Percentiles rank a stretch among this genome's conserved stretches.
Conservation (phyloP, 2,888 invertebrate species). For the Lasioglossum figueresi region DNA sequence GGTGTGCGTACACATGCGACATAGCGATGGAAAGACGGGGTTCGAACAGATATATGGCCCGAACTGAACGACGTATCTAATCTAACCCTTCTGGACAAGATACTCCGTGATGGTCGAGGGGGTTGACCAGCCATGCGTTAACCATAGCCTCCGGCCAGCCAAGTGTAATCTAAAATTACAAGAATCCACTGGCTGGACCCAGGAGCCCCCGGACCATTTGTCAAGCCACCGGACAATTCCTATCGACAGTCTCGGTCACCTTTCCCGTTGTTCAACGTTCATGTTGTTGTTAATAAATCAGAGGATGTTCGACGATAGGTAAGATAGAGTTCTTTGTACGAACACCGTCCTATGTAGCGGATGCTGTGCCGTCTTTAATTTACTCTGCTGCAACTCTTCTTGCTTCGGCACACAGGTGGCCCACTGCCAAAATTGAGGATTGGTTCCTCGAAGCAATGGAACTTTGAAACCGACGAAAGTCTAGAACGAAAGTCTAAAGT, state of each 20-base stretch:
- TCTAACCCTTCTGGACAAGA: conserved; percentile 83
- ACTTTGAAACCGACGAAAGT: not conserved
- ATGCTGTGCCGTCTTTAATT: not conserved
- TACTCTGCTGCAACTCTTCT: not conserved
- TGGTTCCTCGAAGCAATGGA: not conserved
- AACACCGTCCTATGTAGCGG: not conserved
- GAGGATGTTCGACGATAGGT: not conserved
- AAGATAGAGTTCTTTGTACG: not conserved
- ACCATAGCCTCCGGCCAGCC: conserved; percentile 63
- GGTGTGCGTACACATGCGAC: conserved; percentile 58
- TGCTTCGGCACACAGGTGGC: not conserved
- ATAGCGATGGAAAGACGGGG: conserved; percentile 78
- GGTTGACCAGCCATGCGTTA: conserved; percentile 70
- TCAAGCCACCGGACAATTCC: conserved; percentile 65
- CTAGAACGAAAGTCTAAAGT: too few species aligned
- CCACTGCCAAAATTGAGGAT: not conserved
- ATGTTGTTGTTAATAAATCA: conserved; percentile 21
- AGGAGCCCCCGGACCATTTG: conserved; percentile 54
- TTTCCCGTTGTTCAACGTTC: conserved; percentile 19
- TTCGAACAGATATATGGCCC: conserved; percentile 79
- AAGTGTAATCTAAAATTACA: conserved; percentile 75
- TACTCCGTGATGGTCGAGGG: conserved; percentile 76
- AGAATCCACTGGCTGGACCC: conserved; percentile 64
- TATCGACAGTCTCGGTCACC: conserved; percentile 61
- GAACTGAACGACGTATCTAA: conserved; percentile 82